These are phyloP conservation scores for Plestiodon gilberti DNA, from an alignment of 2,113 vertebrate species.

Conservation along the genomic window DNA sequence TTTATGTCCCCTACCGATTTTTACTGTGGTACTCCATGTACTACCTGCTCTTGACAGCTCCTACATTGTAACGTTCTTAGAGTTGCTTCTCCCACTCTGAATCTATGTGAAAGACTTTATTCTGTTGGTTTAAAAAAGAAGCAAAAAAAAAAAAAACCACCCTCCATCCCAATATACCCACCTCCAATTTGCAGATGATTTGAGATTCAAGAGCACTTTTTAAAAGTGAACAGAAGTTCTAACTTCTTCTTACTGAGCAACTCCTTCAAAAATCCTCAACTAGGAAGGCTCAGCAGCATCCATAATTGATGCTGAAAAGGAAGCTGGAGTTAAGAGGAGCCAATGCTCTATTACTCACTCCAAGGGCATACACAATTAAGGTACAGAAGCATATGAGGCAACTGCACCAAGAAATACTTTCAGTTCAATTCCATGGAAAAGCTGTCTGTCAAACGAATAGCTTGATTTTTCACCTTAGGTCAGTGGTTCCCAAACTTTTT, in stretches of 20 bases:
- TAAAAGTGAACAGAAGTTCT: background rate
- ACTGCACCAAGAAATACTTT: constrained; percentile 32
- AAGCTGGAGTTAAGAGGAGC: constrained; percentile 40
- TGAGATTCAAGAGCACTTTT: background rate
- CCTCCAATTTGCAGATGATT: background rate
- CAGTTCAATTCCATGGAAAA: background rate
- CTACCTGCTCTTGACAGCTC: background rate
- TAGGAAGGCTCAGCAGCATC: constrained; percentile 34
- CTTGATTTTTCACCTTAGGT: constrained; percentile 31
- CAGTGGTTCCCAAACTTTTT: too few species aligned
- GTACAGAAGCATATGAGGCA: background rate
- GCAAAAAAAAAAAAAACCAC: too few species aligned
- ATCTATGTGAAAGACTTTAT: background rate
- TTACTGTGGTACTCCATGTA: background rate
- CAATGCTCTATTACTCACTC: constrained; percentile 46
- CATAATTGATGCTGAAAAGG: constrained; percentile 50
- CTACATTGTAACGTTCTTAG: background rate
- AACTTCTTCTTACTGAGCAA: background rate
- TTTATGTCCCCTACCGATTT: background rate
- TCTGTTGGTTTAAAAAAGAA: background rate
- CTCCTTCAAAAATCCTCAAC: constrained; percentile 38
- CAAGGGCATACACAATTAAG: constrained; percentile 32
- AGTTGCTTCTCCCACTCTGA: background rate
- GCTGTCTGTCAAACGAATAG: constrained; percentile 23
- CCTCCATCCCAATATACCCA: background rate